Base-by-base conservation (phyloP, 2,888 invertebrate species). In the Hypomecis atomaria region DNA sequence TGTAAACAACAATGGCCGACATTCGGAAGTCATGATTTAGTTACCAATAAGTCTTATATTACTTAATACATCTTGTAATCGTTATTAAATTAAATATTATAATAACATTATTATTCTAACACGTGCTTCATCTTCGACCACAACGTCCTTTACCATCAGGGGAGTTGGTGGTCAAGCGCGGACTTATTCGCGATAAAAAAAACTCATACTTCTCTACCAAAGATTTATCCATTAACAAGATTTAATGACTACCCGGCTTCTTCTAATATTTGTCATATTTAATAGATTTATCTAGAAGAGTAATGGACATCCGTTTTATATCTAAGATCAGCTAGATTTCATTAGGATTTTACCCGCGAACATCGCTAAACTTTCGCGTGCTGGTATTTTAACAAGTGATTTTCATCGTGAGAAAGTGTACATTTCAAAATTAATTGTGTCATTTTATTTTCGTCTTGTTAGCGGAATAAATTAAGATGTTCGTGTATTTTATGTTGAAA, bases 271-370 rank as follows among this genome's bases (percentile, higher is more conserved):
- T 53, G 37, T 10, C 57, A 57, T 54, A 48, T 49, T 63, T 54
- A 37, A 45, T 56, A 47, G 10, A 33, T 53, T 57, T 56, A 52
- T 58, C 58, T 34, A 4, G 5, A 49, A 62, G 47, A 52, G 42
- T 54, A 47, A 60, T 64, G 61, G 59, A 63, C 63, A 65, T 64
- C 65, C 61, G 64, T 58, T 50, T 34, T 38, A 33, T 43, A 67
- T 67, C 60, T 45, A 37, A 36, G 49, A 73, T 74, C 75, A 71
- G 68, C 48, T 42, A 58, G 76, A 77, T 78, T 78, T 74, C 73
- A 78, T 77, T 78, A 74, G 73, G 74, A 74, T 75, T 66, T 66
- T 69, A 73, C 71, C 74, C 69, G 71, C 65, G 64, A 66, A 66
- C 40, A 47, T 52, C 62, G 70, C 73, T 71, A 65, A 68, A 60